These are phyloP conservation scores for Okapia johnstoni DNA, from an alignment of 2,113 vertebrate genomes.

Conservation along the genomic window DNA sequence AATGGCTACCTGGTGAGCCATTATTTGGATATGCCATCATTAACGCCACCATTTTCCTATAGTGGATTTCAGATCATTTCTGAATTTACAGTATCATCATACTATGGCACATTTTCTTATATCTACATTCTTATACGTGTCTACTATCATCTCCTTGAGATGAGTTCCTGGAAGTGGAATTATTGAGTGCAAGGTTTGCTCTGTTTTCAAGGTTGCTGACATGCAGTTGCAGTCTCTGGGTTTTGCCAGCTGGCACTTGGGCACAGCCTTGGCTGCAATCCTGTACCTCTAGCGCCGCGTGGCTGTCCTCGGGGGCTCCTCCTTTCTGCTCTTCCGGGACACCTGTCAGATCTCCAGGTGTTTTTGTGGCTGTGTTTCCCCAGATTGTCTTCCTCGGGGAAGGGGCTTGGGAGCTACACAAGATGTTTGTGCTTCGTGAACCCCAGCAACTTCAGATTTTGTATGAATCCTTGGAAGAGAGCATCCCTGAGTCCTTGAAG, in stretches of 20 bases:
- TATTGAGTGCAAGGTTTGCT: neutral
- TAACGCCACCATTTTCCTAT: neutral
- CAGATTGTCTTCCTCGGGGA: neutral
- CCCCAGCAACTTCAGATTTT: neutral
- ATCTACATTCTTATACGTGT: neutral
- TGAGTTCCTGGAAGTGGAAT: neutral
- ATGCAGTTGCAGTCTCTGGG: neutral
- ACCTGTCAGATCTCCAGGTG: neutral
- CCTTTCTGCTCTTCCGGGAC: neutral
- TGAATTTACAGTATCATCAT: neutral
- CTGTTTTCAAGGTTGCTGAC: neutral
- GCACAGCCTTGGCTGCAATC: rapidly evolving
- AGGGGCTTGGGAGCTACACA: neutral
- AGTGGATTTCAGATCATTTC: neutral
- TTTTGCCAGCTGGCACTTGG: neutral
- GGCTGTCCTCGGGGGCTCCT: neutral
- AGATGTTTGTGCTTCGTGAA: constrained; percentile 9
- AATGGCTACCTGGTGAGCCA: neutral
- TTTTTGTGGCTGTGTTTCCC: neutral
- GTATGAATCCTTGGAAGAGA: neutral
- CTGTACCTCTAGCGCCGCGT: neutral
- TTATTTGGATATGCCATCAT: neutral
- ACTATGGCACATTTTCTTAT: neutral
- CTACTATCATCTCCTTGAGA: neutral
- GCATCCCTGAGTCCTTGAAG: constrained; percentile 11